Conservation (phyloP, 2,113 vertebrate genomes). For the Antigone vipio region DNA sequence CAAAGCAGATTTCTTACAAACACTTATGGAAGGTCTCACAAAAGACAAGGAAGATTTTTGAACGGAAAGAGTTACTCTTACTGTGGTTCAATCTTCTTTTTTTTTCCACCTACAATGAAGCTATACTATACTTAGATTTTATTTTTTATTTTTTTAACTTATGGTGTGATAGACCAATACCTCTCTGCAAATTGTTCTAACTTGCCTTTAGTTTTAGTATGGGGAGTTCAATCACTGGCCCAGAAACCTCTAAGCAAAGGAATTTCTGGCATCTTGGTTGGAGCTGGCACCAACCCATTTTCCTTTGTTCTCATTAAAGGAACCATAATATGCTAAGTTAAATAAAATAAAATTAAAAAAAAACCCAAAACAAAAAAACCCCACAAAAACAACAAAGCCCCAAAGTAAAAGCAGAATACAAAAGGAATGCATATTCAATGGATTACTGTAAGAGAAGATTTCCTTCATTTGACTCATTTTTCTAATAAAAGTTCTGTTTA, state of each 20-base stretch:
- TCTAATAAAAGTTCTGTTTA: background rate
- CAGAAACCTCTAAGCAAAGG: constrained; percentile 49
- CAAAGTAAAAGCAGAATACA: background rate
- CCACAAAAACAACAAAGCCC: background rate
- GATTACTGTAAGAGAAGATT: background rate
- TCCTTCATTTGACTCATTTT: background rate
- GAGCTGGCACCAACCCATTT: constrained; percentile 51
- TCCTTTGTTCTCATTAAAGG: constrained; percentile 58
- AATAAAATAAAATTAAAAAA: background rate
- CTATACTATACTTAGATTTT: background rate
- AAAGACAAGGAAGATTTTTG: background rate
- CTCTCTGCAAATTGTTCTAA: background rate
- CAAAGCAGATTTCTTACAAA: background rate
- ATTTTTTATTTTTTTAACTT: background rate
- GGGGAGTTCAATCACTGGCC: background rate
- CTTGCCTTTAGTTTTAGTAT: constrained; percentile 16
- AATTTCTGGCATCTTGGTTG: constrained; percentile 61
- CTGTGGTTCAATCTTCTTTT: background rate
- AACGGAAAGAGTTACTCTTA: background rate
- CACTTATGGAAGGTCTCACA: background rate
- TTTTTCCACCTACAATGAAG: background rate
- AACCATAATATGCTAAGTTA: constrained; percentile 35
- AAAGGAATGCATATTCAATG: background rate
- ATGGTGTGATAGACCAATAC: background rate
- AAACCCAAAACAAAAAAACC: background rate